Base-by-base conservation (phyloP, 2,797 vertebrate genomes). In the Cuculus canorus region DNA sequence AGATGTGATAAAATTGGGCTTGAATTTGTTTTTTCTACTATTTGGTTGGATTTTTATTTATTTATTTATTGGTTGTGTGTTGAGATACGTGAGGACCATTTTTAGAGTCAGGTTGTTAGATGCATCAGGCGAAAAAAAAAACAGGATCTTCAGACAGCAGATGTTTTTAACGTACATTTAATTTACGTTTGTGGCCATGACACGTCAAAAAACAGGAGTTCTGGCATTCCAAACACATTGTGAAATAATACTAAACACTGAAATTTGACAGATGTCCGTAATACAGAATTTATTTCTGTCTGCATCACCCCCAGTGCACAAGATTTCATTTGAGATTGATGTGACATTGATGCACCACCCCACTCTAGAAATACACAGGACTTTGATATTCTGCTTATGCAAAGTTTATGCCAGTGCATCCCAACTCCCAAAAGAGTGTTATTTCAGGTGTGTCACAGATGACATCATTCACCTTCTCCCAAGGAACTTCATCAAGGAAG, bases 221-320 rank as follows among this genome's bases (percentile, higher is more conserved):
- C 43, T 77, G 68, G 10, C 43, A 68, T 72, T 85, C n/a, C 22
- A 80, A 93, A 69, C 35, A 19, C 30, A 35, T 22, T 80, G 37
- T 81, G 79, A 75, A 95, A 73, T 30, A 89, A 86, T 47, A 32
- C 25, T 13, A 81, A 77, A 39, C 5, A 3, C 18, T 73, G 71
- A 85, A 71, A 77, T 60, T 82, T 45, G 69, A 70, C 75, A 93
- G 87, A 78, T 96, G 85, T 57, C 89, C 45, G 57, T 57, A 80
- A 71, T 2, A 12, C 3, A 91, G 82, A 88, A 78, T 45, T 63
- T 94, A 83, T 95, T 94, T 91, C 57, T 89, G 82, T 45, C 28
- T 30, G 47, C 71, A 77, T 82, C 75, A 85, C 37, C 35, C 43
- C 25, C 71, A 68, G 6, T 6, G 41, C 65, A 33, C 45, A 68